Evolutionary conservation across 64 coral and sea anemone species (phyloP), one percentile per base, ranked within the genome.

Genomic region (Montipora capricornis): DNA sequence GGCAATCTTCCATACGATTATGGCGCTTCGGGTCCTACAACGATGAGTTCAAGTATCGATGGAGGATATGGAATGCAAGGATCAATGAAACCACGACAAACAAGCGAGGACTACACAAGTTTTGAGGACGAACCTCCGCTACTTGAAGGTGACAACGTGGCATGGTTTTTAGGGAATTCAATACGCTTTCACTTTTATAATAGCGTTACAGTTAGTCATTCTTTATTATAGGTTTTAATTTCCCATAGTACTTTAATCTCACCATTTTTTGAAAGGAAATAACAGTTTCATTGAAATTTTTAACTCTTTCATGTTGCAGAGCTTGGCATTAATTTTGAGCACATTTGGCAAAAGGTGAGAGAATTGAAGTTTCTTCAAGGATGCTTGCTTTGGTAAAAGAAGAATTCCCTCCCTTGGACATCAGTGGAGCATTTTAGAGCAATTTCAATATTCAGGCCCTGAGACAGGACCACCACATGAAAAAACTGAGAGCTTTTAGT

Each of bases 81-180:
- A 22, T 97, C 93, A 5, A 97, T 97, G 95, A 73, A 94, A 67
- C 87, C 95, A 3, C 94, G 89, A 16, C 95, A 97, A 87, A 97
- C 92, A 16, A 97, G 95, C 94, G 95, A 90, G 77, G 95, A 97
- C 87, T 97, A 97, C 68, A 97, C 95, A 44, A 97, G 92, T 62
- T 99, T 99, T 94, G 97, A 96, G 55, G 97, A 99, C 74, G 97
- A 99, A 59, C 97, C 97, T n/a, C 97, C 97, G 57, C 94, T 99
- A 68, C 62, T 99, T 0, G 97, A 99, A 99, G 95, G 95, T 97
- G 60, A 62, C 20, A 55, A 52, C 53, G 53, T 57, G 53, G 53
- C 53, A 57, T 57, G 6, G 11, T 57, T 57, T 1, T 57, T 57
- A 1, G 37, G 2, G 6, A 57, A 11, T 11, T 57, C 53, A 57